These are phyloP conservation scores for Labia minor DNA, from an alignment of 2,888 invertebrate genomes.

Conservation along the genomic window DNA sequence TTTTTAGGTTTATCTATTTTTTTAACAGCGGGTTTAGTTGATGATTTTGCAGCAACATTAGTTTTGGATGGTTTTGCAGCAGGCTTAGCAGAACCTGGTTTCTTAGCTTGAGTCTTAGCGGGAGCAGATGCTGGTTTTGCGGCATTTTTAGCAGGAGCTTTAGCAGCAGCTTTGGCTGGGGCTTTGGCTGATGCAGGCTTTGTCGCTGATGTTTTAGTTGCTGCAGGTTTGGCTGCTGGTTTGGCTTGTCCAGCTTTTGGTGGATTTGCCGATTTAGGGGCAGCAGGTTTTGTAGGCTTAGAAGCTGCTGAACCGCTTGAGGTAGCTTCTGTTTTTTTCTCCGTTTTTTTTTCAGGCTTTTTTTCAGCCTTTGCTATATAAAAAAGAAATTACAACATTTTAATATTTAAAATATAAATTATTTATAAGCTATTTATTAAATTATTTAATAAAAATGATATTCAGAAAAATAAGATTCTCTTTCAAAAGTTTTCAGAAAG, in stretches of 20 bases:
- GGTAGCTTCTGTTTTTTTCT: conserved; percentile 29
- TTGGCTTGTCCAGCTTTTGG: conserved; percentile 38
- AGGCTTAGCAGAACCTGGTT: conserved; percentile 44
- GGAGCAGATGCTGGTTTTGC: conserved; percentile 29
- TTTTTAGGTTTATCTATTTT: conserved; percentile 45
- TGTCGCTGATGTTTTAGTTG: conserved; percentile 24
- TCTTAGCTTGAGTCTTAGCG: conserved; percentile 34
- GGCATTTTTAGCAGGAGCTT: conserved; percentile 32
- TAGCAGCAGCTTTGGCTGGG: conserved; percentile 37
- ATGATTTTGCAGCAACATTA: conserved; percentile 41
- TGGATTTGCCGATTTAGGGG: conserved; percentile 36
- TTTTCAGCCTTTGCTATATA: conserved; percentile 27
- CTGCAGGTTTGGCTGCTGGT: conserved; percentile 28
- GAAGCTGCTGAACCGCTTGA: conserved; percentile 18
- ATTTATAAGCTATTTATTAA: not conserved
- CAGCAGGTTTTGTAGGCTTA: conserved; percentile 20
- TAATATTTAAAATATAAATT: conserved; percentile 2
- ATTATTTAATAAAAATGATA: not conserved
- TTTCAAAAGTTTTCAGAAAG: not conserved
- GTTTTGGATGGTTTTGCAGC: conserved; percentile 33
- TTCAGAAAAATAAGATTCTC: not conserved
- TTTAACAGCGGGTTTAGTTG: conserved; percentile 27
- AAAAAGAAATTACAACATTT: conserved; percentile 15
- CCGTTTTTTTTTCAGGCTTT: conserved; percentile 32
- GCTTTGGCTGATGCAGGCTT: conserved; percentile 34